Evolutionary conservation across 2,797 vertebrate species (phyloP), one percentile per base, ranked within the genome.

Genomic region (Manis pentadactyla): DNA sequence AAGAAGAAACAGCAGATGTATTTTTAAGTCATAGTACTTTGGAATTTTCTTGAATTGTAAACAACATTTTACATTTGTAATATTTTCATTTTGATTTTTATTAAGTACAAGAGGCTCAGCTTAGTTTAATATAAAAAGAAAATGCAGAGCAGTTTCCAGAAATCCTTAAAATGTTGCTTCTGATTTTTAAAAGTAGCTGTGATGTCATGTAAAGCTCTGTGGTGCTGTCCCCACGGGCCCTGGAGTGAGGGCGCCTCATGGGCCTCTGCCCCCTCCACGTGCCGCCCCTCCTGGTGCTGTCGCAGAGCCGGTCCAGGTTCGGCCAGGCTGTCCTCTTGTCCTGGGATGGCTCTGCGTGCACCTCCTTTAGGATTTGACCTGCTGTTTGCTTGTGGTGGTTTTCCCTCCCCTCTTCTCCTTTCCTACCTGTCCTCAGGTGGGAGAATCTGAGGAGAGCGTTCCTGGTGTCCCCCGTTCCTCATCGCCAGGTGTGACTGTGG

Each of bases 351-450:
- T 55, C 17, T 1, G 15, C 4, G 1, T 15, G 78, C 73, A 53
- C 88, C 75, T 49, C n/a, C 86, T 57, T 94, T 71, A 10, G 87
- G 78, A 23, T 10, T 8, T 89, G 97, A 61, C 79, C 59, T 77
- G 74, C 92, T 69, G 59, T 19, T 18, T 39, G 39, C 27, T 8
- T 7, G 83, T 69, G 77, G 23, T 4, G 31, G 12, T 1, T 1
- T 34, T 17, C 23, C 79, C 69, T 78, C 23, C 61, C 55, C 81
- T 10, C 64, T 27, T 15, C 25, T n/a, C 89, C 85, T 29, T 10
- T 49, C 78, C 59, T 23, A 2, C 2, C 1, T 3, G 63, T 29
- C 66, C 57, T 75, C 29, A 0, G 5, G 64, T 2, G 4, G 34
- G 2, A 15, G 57, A 8, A 1, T 0, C 11, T 9, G 51, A 4